phyloP scores from a whole-genome alignment of 2,797 vertebrate genomes.

The Agapornis canus region DNA sequence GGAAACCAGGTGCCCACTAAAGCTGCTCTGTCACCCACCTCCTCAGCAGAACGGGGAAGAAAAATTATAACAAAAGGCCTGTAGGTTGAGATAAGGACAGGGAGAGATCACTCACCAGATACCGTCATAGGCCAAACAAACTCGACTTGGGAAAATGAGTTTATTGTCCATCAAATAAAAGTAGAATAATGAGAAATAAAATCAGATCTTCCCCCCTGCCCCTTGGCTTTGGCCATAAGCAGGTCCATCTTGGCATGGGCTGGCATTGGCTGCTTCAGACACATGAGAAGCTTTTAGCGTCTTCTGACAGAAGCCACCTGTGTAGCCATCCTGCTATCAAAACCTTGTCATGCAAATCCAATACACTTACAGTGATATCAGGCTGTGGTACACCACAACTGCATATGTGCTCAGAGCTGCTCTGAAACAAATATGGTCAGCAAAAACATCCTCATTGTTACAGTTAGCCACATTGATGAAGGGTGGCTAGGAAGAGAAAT shows the following conservation, averaged over 20 bases:
- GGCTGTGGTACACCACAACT: not conserved
- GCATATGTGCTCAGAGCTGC: not conserved
- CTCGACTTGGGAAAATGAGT: not conserved
- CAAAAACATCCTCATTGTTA: rapidly evolving
- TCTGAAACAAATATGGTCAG: not conserved
- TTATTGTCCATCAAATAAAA: not conserved
- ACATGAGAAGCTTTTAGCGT: not conserved
- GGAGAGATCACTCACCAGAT: not conserved
- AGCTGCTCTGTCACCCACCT: not conserved
- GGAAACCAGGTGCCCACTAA: not conserved
- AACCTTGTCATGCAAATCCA: not conserved
- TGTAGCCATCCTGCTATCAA: not conserved
- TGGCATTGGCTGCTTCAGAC: not conserved
- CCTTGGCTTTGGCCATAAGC: not conserved
- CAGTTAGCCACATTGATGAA: not conserved
- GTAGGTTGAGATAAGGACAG: not conserved
- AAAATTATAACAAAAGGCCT: not conserved
- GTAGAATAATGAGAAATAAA: not conserved
- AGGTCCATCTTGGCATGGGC: rapidly evolving
- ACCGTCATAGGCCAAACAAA: not conserved
- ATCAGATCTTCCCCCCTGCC: not conserved
- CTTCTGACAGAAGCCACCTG: not conserved
- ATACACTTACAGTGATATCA: not conserved
- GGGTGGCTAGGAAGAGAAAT: not conserved
- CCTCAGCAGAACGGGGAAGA: not conserved